These are phyloP conservation scores for Zaprionus lachaisei DNA, from an alignment of 1,140 invertebrate species.

Conservation along the genomic window DNA sequence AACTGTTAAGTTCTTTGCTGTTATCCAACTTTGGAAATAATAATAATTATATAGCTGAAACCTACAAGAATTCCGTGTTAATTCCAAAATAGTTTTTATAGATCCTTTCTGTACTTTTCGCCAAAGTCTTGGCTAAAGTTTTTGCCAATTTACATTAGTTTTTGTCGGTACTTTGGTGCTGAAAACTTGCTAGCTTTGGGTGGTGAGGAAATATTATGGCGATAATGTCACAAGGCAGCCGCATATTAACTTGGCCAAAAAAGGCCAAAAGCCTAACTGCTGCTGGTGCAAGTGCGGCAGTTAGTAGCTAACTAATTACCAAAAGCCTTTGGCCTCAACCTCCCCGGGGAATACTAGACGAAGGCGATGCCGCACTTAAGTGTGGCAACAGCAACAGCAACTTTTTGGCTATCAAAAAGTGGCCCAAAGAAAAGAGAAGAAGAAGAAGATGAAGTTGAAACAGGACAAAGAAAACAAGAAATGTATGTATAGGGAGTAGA, in stretches of 20 bases:
- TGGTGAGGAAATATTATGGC: constrained; percentile 17
- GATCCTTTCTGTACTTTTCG: background rate
- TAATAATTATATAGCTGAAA: background rate
- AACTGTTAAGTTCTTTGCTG: background rate
- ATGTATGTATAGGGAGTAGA: background rate
- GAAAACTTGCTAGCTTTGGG: constrained; percentile 5
- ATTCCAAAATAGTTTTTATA: constrained; percentile 7
- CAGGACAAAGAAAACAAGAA: background rate
- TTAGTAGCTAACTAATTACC: constrained; percentile 73
- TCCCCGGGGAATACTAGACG: background rate
- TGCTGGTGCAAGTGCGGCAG: constrained; percentile 26
- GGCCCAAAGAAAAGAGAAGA: constrained; percentile 14
- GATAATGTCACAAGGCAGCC: constrained; percentile 70
- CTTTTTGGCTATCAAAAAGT: constrained; percentile 41
- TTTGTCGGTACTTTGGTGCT: constrained; percentile 4
- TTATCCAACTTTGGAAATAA: background rate
- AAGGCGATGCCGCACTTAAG: constrained; percentile 12
- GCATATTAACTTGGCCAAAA: constrained; percentile 63
- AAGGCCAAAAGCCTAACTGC: background rate
- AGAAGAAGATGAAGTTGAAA: background rate
- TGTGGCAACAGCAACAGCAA: constrained; percentile 12
- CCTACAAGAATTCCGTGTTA: background rate
- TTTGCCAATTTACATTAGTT: constrained; percentile 38
- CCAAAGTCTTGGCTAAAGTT: constrained; percentile 4
- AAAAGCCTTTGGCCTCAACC: constrained; percentile 27